Evolutionary conservation across 2,888 invertebrate species (phyloP).

Genomic region (Dendrolimus pini): DNA sequence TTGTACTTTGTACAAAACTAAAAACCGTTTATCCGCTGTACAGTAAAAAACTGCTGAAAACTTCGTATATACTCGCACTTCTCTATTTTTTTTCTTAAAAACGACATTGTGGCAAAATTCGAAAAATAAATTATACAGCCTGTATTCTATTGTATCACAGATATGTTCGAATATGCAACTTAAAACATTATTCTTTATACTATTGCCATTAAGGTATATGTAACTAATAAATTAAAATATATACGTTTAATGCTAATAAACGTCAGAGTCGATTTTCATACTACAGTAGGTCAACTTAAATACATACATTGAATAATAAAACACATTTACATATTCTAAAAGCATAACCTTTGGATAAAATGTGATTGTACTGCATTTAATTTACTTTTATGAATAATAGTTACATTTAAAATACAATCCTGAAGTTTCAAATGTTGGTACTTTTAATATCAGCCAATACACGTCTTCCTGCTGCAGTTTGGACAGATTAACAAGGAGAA

Average conservation of each 20-base stretch:
- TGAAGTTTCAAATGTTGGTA: too few relatives aligned
- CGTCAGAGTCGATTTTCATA: too few relatives aligned
- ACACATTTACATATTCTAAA: too few relatives aligned
- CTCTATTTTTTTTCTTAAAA: constrained; percentile 17
- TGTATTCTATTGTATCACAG: constrained; percentile 70
- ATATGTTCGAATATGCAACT: constrained; percentile 59
- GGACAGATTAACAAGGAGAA: too few relatives aligned
- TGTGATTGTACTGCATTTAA: too few relatives aligned
- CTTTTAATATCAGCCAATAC: too few relatives aligned
- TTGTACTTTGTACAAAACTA: constrained; percentile 76
- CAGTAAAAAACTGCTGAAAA: constrained; percentile 53
- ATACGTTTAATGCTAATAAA: constrained; percentile 7
- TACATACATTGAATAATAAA: too few relatives aligned
- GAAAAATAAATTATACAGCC: constrained; percentile 44
- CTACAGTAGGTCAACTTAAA: too few relatives aligned
- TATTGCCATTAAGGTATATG: constrained; percentile 33
- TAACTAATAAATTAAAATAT: constrained; percentile 33
- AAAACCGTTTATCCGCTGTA: constrained; percentile 57
- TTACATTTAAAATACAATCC: too few relatives aligned
- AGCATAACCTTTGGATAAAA: too few relatives aligned
- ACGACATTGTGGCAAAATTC: constrained; percentile 59
- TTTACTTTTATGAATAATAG: too few relatives aligned
- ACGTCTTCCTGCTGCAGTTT: too few relatives aligned
- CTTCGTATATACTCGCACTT: constrained; percentile 39
- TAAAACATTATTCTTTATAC: constrained; percentile 44